A percentile compares a stretch with the other conserved stretches of the same genome.
Evolutionary conservation across 2,888 invertebrate genomes (phyloP).

Genomic region (Hemicrepidius hirtus): DNA sequence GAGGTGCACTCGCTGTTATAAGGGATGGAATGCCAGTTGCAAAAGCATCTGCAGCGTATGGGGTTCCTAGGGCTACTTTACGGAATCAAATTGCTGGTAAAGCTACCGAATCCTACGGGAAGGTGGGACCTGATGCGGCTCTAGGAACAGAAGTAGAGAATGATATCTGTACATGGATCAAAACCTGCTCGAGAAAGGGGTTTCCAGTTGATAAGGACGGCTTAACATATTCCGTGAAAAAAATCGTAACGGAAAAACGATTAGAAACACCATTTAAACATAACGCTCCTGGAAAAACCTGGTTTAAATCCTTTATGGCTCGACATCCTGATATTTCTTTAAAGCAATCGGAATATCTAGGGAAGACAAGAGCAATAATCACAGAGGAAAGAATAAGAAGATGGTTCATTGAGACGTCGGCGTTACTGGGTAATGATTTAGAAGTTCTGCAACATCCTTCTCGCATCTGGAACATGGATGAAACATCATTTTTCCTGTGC

Average conservation of each 20-base stretch:
- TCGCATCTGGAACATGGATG: slow-evolving; percentile 58
- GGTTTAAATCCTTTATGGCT: slow-evolving; percentile 55
- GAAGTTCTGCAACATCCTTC: not conserved
- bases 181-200: slow-evolving; percentile 51
- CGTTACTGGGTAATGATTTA: slow-evolving; percentile 17
- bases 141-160: slow-evolving; percentile 51
- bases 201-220: slow-evolving; percentile 51
- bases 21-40: slow-evolving; percentile 31
- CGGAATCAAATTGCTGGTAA: slow-evolving; percentile 32
- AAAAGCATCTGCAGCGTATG: slow-evolving; percentile 29
- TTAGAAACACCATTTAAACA: slow-evolving; percentile 46
- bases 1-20: slow-evolving; percentile 7
- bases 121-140: slow-evolving; percentile 49
- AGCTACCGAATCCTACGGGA: slow-evolving; percentile 43
- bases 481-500: slow-evolving; percentile 55
- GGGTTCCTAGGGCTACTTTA: slow-evolving; percentile 40
- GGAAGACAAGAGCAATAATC: slow-evolving; percentile 50
- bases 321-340: slow-evolving; percentile 50
- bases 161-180: slow-evolving; percentile 52
- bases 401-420: slow-evolving; percentile 52
- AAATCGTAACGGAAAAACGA: slow-evolving; percentile 49
- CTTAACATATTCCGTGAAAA: slow-evolving; percentile 51
- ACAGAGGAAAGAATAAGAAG: slow-evolving; percentile 52
- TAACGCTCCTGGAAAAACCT: slow-evolving; percentile 40
- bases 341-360: slow-evolving; percentile 55